Conservation (phyloP, 1,140 invertebrate genomes). For the Charaxes varanes region DNA sequence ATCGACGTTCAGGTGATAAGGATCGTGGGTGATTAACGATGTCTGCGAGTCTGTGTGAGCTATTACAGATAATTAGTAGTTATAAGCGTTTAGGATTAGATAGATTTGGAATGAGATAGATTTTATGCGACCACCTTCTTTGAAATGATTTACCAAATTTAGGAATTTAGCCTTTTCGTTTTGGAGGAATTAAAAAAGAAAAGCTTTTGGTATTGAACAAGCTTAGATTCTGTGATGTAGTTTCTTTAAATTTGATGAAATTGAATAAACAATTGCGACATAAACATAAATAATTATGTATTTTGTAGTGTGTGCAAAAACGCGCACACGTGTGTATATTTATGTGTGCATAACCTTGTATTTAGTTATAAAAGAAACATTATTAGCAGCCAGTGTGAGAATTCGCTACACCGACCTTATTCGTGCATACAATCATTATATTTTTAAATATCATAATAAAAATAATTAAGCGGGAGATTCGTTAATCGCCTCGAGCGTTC, state of each 20-base stretch:
- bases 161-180: too few relatives aligned
- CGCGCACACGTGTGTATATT: too few relatives aligned
- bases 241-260: background rate
- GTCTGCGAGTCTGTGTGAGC: conserved; percentile 21
- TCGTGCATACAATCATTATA: conserved; percentile 44
- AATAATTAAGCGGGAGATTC: conserved; percentile 67
- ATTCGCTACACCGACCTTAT: conserved; percentile 35
- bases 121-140: too few relatives aligned
- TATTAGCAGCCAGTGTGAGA: conserved; percentile 44
- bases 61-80: conserved; percentile 38
- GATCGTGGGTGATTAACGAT: conserved; percentile 50
- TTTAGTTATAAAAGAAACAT: too few relatives aligned
- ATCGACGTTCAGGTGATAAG: conserved; percentile 49
- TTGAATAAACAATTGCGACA: background rate
- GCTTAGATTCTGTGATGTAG: too few relatives aligned
- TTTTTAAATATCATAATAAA: conserved; percentile 71
- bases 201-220: too few relatives aligned
- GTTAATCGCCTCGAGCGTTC: conserved; percentile 51
- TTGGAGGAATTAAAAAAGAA: too few relatives aligned
- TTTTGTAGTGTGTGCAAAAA: too few relatives aligned
- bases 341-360: too few relatives aligned
- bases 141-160: too few relatives aligned
- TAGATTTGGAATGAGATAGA: too few relatives aligned
- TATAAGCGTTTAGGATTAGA: background rate
- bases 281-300: too few relatives aligned